Conservation (phyloP, 2,113 vertebrate genomes). For the Ctenodactylus gundi region DNA sequence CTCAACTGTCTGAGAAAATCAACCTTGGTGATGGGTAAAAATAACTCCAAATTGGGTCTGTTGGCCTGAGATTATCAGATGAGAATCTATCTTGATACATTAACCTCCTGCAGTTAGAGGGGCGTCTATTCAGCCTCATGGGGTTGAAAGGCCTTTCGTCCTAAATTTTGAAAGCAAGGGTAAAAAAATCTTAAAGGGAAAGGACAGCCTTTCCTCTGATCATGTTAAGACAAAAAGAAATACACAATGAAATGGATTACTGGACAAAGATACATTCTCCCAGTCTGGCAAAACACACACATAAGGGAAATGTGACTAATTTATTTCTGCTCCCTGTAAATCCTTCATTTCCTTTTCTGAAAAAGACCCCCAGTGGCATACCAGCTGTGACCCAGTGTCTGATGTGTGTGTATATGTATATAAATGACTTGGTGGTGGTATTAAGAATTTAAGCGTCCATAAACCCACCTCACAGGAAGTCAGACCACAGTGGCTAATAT, state of each 20-base stretch:
- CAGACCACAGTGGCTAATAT: slow-evolving; percentile 69
- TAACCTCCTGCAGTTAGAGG: background rate
- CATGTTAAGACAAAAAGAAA: slow-evolving; percentile 60
- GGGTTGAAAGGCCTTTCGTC: slow-evolving; percentile 55
- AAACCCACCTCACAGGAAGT: slow-evolving; percentile 66
- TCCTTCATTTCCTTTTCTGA: slow-evolving; percentile 67
- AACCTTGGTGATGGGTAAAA: slow-evolving; percentile 7
- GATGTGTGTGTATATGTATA: slow-evolving; percentile 41
- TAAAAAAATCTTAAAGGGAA: slow-evolving; percentile 44
- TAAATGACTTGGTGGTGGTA: slow-evolving; percentile 57
- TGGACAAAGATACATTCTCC: slow-evolving; percentile 38
- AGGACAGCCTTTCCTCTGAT: slow-evolving; percentile 19
- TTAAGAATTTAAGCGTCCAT: slow-evolving; percentile 62
- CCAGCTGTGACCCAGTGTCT: slow-evolving; percentile 41
- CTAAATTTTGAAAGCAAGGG: slow-evolving; percentile 60
- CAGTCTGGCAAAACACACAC: slow-evolving; percentile 2
- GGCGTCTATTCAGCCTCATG: background rate
- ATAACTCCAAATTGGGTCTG: background rate
- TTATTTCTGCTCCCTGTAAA: slow-evolving; percentile 60
- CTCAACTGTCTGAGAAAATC: slow-evolving; percentile 16
- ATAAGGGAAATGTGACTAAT: slow-evolving; percentile 41
- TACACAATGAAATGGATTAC: slow-evolving; percentile 49
- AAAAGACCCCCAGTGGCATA: slow-evolving; percentile 52
- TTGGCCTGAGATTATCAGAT: slow-evolving; percentile 29
- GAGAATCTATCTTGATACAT: background rate